Conservation (phyloP, 64 coral and sea anemone genomes). For the Orbicella faveolata region DNA sequence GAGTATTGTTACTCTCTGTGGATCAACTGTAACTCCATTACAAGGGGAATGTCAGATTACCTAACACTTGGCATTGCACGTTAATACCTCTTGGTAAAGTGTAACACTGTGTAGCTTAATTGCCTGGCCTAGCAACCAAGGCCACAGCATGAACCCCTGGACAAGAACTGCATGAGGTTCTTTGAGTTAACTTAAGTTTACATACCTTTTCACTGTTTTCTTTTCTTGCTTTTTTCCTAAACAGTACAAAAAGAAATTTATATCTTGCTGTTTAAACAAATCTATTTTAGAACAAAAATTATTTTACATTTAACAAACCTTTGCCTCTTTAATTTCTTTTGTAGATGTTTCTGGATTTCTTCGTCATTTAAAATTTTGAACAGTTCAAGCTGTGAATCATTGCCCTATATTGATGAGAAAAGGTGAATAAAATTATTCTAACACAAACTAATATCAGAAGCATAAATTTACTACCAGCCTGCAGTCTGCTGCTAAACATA, state of each 20-base stretch:
- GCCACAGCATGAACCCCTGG: no score
- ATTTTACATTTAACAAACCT: slow-evolving; percentile 38
- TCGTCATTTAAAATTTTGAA: slow-evolving; percentile 85
- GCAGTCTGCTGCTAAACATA: slow-evolving; percentile 6
- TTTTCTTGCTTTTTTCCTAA: slow-evolving; percentile 30
- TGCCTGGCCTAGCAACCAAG: neutral
- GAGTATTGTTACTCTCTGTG: no score
- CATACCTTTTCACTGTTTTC: neutral
- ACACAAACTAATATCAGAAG: neutral
- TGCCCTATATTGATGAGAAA: slow-evolving; percentile 53
- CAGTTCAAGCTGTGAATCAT: slow-evolving; percentile 82
- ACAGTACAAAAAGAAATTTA: neutral
- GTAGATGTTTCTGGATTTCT: slow-evolving; percentile 81
- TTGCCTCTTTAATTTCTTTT: slow-evolving; percentile 87
- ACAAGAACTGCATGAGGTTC: no score
- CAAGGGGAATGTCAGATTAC: no score
- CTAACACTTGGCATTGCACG: no score
- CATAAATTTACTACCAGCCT: neutral
- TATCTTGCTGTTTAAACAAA: no score
- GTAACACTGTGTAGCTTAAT: neutral
- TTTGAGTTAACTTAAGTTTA: no score
- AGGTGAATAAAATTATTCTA: no score
- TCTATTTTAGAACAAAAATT: no score
- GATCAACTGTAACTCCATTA: no score
- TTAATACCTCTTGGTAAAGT: no score